A percentile compares a stretch with the other conserved stretches of the same genome.
Evolutionary conservation across 2,888 invertebrate species (phyloP).

Genomic region (Heliconius ethilla): DNA sequence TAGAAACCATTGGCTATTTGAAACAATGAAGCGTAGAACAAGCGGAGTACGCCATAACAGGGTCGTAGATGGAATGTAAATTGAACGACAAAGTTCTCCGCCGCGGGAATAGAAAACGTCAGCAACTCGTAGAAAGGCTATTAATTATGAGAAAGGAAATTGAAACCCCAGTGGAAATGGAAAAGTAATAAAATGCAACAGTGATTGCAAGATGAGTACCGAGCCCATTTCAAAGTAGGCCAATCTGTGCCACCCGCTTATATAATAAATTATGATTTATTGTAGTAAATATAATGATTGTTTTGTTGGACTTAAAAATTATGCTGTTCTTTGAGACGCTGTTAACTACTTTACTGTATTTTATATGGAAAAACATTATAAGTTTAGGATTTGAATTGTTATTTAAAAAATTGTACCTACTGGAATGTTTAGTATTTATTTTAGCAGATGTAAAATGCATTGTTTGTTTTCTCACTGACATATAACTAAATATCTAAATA

Average conservation of each 20-base stretch:
- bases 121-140: constrained; percentile 75
- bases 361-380: background rate
- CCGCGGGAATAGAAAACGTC: constrained; percentile 71
- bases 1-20: constrained; percentile 30
- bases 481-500: background rate
- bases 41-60: constrained; percentile 52
- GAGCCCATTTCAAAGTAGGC: constrained; percentile 49
- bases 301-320: constrained; percentile 18
- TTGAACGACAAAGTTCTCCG: constrained; percentile 71
- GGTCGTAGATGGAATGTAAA: constrained; percentile 65
- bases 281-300: constrained; percentile 18
- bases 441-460: background rate
- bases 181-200: constrained; percentile 82
- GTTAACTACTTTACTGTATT: background rate
- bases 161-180: constrained; percentile 81
- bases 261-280: constrained; percentile 37
- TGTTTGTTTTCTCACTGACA: background rate
- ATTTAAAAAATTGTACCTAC: background rate
- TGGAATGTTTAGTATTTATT: background rate
- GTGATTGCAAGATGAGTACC: constrained; percentile 76
- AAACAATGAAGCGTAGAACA: constrained; percentile 45
- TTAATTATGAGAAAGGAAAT: constrained; percentile 81
- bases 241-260: constrained; percentile 42
- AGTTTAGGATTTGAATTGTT: background rate
- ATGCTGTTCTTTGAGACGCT: background rate